A percentile compares a stretch with the other conserved stretches of the same genome.
Conservation (phyloP, 2,797 vertebrate genomes). For the Nyctalus aviator region DNA sequence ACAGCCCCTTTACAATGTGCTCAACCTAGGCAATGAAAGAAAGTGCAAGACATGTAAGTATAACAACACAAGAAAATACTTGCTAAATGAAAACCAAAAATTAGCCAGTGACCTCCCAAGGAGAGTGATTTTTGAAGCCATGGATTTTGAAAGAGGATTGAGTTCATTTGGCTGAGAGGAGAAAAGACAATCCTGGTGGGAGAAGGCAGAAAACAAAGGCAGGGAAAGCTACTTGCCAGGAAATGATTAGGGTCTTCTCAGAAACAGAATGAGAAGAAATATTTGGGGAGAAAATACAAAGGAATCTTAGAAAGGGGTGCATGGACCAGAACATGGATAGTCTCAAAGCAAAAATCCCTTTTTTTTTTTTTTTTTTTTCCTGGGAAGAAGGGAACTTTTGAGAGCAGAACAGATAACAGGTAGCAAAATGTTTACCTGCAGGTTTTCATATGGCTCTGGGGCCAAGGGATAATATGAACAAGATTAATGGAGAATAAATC, state of each 20-base stretch:
- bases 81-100: neutral
- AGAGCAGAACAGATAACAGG: constrained; percentile 1
- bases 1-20: neutral
- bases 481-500: neutral
- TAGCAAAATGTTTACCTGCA: neutral
- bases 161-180: neutral
- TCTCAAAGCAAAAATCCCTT: neutral
- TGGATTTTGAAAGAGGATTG: neutral
- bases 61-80: neutral
- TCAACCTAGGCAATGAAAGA: neutral
- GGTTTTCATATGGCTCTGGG: neutral
- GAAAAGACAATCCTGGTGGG: neutral
- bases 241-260: neutral
- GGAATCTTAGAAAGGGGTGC: neutral
- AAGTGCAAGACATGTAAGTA: neutral
- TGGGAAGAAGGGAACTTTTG: constrained; percentile 8
- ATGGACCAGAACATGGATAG: neutral
- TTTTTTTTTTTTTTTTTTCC: neutral
- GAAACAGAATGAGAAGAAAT: neutral
- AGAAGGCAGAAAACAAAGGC: constrained; percentile 19
- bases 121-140: neutral
- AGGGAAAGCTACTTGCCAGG: neutral
- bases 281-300: neutral
- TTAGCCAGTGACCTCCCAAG: neutral
- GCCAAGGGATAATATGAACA: neutral